These are phyloP conservation scores for Tetramorium simillimum DNA, from an alignment of 1,140 invertebrate genomes.

Conservation along the genomic window DNA sequence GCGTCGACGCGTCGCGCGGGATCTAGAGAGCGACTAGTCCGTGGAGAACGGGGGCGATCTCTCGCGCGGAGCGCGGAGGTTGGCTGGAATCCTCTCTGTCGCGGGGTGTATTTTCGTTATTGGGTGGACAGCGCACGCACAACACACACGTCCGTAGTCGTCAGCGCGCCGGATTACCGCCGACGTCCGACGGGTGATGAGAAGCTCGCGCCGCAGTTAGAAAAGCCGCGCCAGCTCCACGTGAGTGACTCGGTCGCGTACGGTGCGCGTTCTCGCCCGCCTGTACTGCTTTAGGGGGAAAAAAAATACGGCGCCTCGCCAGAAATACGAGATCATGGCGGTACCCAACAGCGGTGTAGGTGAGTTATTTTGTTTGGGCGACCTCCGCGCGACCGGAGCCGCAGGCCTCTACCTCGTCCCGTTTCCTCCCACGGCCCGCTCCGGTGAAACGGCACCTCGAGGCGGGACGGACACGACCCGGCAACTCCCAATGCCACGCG, in stretches of 20 bases:
- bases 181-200: conserved; percentile 63
- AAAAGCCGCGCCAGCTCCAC: conserved; percentile 36
- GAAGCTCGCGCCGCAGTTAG: conserved; percentile 53
- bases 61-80: conserved; percentile 72
- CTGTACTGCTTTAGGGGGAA: conserved; percentile 46
- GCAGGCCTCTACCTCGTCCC: not conserved
- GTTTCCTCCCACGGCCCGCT: not conserved
- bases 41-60: conserved; percentile 72
- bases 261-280: conserved; percentile 22
- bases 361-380: conserved; percentile 75
- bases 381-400: not conserved
- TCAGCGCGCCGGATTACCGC: conserved; percentile 16
- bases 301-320: conserved; percentile 74
- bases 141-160: not conserved
- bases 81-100: conserved; percentile 68
- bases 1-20: not conserved
- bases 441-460: not conserved
- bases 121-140: not conserved
- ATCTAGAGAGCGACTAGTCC: conserved; percentile 66
- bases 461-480: not conserved
- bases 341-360: conserved; percentile 85
- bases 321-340: conserved; percentile 83
- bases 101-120: conserved; percentile 71
- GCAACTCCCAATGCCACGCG: not conserved
- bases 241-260: conserved; percentile 41